Conservation (phyloP, 2,113 vertebrate genomes). For the Syngnathoides biaculeatus region DNA sequence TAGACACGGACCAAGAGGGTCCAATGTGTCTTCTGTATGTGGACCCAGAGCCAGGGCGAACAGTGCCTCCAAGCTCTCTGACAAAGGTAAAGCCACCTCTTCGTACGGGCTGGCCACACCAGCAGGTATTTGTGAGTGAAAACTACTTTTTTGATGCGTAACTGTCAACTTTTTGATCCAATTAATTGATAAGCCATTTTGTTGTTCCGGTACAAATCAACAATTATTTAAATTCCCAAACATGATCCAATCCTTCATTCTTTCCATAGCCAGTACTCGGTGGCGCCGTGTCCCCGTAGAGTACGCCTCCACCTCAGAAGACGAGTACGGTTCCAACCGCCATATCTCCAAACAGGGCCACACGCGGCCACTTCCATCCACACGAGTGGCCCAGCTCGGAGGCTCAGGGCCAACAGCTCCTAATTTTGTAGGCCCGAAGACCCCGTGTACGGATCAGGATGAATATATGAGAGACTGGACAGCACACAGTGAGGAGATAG, state of each 20-base stretch:
- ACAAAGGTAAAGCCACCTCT: slow-evolving; percentile 82
- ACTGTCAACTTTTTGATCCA: background rate
- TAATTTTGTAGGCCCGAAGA: slow-evolving; percentile 74
- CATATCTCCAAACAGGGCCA: slow-evolving; percentile 86
- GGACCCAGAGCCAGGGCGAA: slow-evolving; percentile 89
- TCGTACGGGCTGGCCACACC: slow-evolving; percentile 78
- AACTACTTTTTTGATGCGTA: background rate
- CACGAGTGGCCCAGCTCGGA: slow-evolving; percentile 83
- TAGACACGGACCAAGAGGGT: slow-evolving; percentile 78
- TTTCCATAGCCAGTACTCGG: slow-evolving; percentile 71
- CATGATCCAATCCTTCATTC: background rate
- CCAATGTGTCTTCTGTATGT: slow-evolving; percentile 66
- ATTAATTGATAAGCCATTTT: background rate
- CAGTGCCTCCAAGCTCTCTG: slow-evolving; percentile 92
- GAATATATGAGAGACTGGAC: slow-evolving; percentile 98
- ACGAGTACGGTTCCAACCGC: slow-evolving; percentile 96
- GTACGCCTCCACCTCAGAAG: slow-evolving; percentile 97
- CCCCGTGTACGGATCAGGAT: slow-evolving; percentile 89
- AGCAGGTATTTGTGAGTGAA: slow-evolving; percentile 74
- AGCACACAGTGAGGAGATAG: slow-evolving; percentile 95
- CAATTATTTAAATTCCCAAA: background rate
- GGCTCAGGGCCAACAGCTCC: slow-evolving; percentile 75
- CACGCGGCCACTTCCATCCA: slow-evolving; percentile 80
- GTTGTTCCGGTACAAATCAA: background rate
- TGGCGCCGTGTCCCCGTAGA: slow-evolving; percentile 94